Conservation (phyloP, 2,888 invertebrate genomes). For the Euclidia mi region DNA sequence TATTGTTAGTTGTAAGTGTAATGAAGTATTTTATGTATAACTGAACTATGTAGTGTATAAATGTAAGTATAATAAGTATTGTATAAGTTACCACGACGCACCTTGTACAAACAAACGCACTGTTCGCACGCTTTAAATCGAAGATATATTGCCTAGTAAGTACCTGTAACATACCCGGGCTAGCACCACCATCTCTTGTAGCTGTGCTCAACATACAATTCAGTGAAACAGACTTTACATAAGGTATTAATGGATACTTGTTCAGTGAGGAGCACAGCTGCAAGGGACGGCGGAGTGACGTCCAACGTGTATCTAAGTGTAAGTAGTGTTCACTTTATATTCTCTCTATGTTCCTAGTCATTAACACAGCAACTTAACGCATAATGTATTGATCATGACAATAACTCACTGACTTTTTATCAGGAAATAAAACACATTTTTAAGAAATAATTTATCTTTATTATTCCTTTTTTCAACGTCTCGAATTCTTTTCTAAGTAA, state of each 20-base stretch:
- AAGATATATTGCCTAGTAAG: slow-evolving; percentile 11
- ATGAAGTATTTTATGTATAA: slow-evolving; percentile 42
- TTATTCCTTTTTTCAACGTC: slow-evolving; percentile 87
- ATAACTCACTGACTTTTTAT: slow-evolving; percentile 28
- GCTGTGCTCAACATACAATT: too few species aligned
- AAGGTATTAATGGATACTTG: too few species aligned
- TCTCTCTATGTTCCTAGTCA: slow-evolving; percentile 52
- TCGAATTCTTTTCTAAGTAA: slow-evolving; percentile 88
- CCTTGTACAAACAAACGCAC: slow-evolving; percentile 40
- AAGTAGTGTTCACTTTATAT: slow-evolving; percentile 7
- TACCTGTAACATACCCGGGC: slow-evolving; percentile 46
- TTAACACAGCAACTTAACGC: slow-evolving; percentile 17
- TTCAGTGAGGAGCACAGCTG: too few species aligned
- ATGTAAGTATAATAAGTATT: slow-evolving; percentile 42
- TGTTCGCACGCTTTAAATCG: slow-evolving; percentile 22
- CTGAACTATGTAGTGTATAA: too few species aligned
- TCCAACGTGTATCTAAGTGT: too few species aligned
- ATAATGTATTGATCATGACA: slow-evolving; percentile 26
- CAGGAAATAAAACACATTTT: slow-evolving; percentile 81
- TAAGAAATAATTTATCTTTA: slow-evolving; percentile 89
- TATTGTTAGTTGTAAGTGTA: slow-evolving; percentile 42
- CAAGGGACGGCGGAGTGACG: too few species aligned
- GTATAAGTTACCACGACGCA: slow-evolving; percentile 53
- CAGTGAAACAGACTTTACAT: too few species aligned
- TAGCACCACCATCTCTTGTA: too few species aligned